Evolutionary conservation across 2,888 invertebrate species (phyloP).

Genomic region (Laothoe populi): DNA sequence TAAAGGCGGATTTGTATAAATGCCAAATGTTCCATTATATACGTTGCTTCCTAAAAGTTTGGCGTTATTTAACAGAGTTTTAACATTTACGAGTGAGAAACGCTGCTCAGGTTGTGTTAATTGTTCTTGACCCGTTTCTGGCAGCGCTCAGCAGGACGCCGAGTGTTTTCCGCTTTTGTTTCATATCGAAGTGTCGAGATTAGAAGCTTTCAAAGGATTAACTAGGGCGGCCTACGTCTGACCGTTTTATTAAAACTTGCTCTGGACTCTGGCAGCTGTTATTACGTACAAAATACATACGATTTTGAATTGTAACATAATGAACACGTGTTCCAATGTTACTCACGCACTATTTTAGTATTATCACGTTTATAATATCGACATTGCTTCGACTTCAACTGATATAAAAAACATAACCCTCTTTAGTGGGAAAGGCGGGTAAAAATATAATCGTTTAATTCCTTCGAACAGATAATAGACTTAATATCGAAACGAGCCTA

Average conservation of each 20-base stretch:
- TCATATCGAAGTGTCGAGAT: constrained; percentile 58
- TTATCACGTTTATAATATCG: neutral
- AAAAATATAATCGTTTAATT: neutral
- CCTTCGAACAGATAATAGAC: neutral
- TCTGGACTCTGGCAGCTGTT: constrained; percentile 46
- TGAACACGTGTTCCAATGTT: neutral
- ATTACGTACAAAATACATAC: constrained; percentile 63
- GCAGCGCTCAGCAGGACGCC: constrained; percentile 39
- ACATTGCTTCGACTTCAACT: too few species aligned
- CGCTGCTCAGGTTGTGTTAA: constrained; percentile 14
- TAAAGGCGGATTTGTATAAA: too few species aligned
- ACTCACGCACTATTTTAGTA: neutral
- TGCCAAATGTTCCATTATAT: neutral
- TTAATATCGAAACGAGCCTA: neutral
- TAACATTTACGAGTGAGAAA: constrained; percentile 23
- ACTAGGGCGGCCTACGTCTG: constrained; percentile 60
- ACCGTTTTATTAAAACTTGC: constrained; percentile 71
- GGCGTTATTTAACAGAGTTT: constrained; percentile 17
- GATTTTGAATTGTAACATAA: constrained; percentile 48
- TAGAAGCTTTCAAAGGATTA: constrained; percentile 74
- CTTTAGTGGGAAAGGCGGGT: too few species aligned
- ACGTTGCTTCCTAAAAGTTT: neutral
- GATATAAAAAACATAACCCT: too few species aligned
- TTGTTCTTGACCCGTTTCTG: constrained; percentile 19
- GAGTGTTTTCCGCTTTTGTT: constrained; percentile 48